Conservation (phyloP, 2,888 invertebrate genomes). For the Acanthosepion lycidas region DNA sequence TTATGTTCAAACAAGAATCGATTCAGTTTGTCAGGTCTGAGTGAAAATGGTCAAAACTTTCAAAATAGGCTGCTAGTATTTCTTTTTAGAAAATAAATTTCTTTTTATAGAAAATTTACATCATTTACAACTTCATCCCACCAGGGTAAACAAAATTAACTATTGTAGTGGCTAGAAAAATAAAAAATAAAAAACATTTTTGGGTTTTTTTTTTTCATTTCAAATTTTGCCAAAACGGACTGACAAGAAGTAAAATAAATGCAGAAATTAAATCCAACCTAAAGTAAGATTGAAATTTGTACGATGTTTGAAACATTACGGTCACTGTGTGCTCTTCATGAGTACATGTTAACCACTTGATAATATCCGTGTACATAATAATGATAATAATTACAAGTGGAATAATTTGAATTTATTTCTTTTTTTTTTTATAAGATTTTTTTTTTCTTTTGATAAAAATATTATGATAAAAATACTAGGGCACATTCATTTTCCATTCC, state of each 20-base stretch:
- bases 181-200: not conserved
- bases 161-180: not conserved
- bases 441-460: not conserved
- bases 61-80: not conserved
- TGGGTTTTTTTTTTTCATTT: not conserved
- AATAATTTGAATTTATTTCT: not conserved
- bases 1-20: not conserved
- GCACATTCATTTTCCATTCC: not conserved
- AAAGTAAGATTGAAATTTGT: not conserved
- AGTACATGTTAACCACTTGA: not conserved
- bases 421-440: conserved; percentile 3
- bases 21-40: not conserved
- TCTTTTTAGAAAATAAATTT: not conserved
- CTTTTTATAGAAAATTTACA: not conserved
- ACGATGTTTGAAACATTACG: not conserved
- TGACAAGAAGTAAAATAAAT: not conserved
- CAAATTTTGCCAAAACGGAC: not conserved
- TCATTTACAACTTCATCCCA: not conserved
- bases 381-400: not conserved
- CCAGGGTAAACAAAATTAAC: not conserved
- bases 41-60: not conserved
- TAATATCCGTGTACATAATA: not conserved
- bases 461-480: not conserved
- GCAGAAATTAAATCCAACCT: not conserved
- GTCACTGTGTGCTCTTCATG: not conserved